Conservation (phyloP, 1,140 invertebrate species). For the Halyomorpha halys region DNA sequence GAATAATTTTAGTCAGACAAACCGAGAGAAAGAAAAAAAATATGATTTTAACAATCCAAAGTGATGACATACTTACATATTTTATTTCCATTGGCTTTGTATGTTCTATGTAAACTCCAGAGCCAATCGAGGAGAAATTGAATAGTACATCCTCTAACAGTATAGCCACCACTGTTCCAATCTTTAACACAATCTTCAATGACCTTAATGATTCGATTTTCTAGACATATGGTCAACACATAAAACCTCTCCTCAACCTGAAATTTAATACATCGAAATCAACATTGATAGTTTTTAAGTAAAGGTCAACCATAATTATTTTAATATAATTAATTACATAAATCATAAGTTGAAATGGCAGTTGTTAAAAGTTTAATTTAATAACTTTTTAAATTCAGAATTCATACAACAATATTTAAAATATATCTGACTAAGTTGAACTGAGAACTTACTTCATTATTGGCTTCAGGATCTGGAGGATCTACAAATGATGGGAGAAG, state of each 20-base stretch:
- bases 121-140: conserved; percentile 2
- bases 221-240: conserved; percentile 8
- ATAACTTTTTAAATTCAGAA: too few species aligned
- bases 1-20: too few species aligned
- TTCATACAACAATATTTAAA: too few species aligned
- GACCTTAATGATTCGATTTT: neutral
- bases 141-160: conserved; percentile 6
- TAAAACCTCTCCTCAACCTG: conserved; percentile 1
- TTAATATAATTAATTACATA: too few species aligned
- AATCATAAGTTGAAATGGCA: too few species aligned
- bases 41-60: too few species aligned
- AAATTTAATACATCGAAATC: neutral
- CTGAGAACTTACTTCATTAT: neutral
- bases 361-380: too few species aligned
- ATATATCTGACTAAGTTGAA: neutral
- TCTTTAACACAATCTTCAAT: neutral
- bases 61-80: neutral
- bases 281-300: neutral
- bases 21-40: too few species aligned
- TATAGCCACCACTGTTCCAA: neutral
- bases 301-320: too few species aligned
- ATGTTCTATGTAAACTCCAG: neutral
- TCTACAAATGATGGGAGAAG: conserved; percentile 1
- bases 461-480: conserved; percentile 9
- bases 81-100: neutral